Evolutionary conservation across 1,140 invertebrate species (phyloP), one percentile per base, ranked within the genome.

Genomic region (Apis florea): DNA sequence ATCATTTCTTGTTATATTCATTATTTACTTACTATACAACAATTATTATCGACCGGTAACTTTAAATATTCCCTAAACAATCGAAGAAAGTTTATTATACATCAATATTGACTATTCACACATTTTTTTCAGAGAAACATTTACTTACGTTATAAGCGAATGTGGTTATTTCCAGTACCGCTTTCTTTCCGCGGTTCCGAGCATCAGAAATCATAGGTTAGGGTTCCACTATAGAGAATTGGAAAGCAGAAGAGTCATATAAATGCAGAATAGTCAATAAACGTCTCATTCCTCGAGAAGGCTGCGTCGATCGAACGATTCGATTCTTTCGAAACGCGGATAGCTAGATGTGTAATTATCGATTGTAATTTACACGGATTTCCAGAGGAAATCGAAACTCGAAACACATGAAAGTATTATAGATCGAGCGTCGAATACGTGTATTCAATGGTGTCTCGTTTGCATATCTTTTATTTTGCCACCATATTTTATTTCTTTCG

Each of bases 361-460:
- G 58, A 51, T 79, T 79, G 49, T 76, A 68, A 84, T 78, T 54
- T 66, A 74, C 68, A 64, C 21, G 51, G 76, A 84, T 81, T 85
- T 76, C 64, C 79, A 47, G 67, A 79, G 79, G 76, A 76, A 83
- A 86, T 85, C 83, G 59, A 72, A 75, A 83, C 84, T 79, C 77
- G 83, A 89, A 89, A 89, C 88, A 84, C 72, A 87, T 89, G 88
- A 89, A 89, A 89, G 88, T 89, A 89, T 79, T 67, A 68, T 88
- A 89, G 82, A 81, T 83, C 67, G 63, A 85, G 83, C 63, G 72
- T 87, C 83, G 79, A 87, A 75, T 63, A 72, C 77, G 63, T 53
- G 54, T 75, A 71, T 70, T 79, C 67, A 72, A 72, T 51, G 49
- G 56, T 31, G 58, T 72, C 77, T 70, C 69, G 51, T 79, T 64